Conservation (phyloP, 2,113 vertebrate genomes). For the Microcebus jonahi region DNA sequence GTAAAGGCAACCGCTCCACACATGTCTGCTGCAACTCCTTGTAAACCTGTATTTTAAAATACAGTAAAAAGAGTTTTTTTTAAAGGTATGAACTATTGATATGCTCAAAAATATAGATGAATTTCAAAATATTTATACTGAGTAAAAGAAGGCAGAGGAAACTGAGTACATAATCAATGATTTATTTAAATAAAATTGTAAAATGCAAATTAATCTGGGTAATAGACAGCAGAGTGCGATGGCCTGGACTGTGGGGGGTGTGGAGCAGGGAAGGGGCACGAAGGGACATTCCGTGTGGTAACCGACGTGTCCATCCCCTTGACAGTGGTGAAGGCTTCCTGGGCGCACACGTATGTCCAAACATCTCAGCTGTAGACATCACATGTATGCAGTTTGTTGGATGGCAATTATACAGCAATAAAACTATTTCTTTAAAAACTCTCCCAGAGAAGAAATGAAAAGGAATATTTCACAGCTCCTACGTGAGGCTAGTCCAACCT, state of each 20-base stretch:
- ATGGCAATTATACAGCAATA: not conserved
- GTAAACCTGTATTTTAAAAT: not conserved
- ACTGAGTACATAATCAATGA: not conserved
- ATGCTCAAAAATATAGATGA: not conserved
- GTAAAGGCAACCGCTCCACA: not conserved
- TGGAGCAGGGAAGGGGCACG: too few species aligned
- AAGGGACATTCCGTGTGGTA: not conserved
- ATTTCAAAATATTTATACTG: not conserved
- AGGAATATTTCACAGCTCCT: not conserved
- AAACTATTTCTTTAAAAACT: not conserved
- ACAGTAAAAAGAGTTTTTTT: not conserved
- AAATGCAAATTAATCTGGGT: not conserved
- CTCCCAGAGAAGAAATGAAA: not conserved
- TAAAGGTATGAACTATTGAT: not conserved
- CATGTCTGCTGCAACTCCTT: not conserved
- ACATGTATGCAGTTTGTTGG: not conserved
- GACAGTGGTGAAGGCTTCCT: not conserved
- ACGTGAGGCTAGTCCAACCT: not conserved
- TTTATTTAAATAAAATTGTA: not conserved
- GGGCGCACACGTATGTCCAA: not conserved
- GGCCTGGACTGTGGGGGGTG: too few species aligned
- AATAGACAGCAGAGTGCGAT: not conserved
- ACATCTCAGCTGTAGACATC: not conserved
- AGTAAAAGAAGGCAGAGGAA: not conserved
- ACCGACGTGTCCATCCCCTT: not conserved